Base-by-base conservation (phyloP, 2,113 vertebrate genomes). In the Speoplatyrhinus poulsoni region DNA sequence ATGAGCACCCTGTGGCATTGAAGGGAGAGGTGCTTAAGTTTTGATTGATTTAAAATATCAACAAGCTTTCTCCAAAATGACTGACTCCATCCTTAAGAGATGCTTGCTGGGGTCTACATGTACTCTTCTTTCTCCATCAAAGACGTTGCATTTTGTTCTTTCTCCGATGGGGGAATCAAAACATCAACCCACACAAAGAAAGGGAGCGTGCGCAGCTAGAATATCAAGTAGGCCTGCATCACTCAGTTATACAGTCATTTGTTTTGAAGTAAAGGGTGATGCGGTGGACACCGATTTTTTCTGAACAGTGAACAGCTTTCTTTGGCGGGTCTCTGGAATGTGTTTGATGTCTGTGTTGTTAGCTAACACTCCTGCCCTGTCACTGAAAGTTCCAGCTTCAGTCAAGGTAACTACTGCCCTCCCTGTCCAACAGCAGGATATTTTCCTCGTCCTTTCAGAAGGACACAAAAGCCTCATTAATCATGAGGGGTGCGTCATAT, bases 71-170 rank as follows among this genome's bases (percentile, higher is more conserved):
- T 26, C 26, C 26, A 26, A 2, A 26, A 26, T 26, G 26, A 26
- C 26, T 26, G 26, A 26, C 26, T 26, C 26, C 26, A 26, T 26
- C 2, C 26, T 26, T 26, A 11, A 52, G 49, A 52, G 11, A 4
- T 55, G 65, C 69, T 70, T 73, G 63, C 17, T 63, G 65, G 54
- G 48, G 70, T 61, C 68, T 55, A 60, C 54, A 19, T 19, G 49
- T 46, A 62, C 36, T 11, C 9, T 36, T 64, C n/a, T 11, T 75
- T 65, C 36, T 41, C 73, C 61, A 46, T 62, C 53, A 47, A 73
- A 55, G 76, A 68, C 60, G 46, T 17, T 62, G 54, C 16, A 32
- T 59, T 54, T 36, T 11, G 33, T 46, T 17, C 54, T 6, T 49
- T 62, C 52, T 60, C 50, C 11, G 33, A 46, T 53, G 47, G 52